Conservation (phyloP, 2,113 vertebrate species). For the Sapajus apella region DNA sequence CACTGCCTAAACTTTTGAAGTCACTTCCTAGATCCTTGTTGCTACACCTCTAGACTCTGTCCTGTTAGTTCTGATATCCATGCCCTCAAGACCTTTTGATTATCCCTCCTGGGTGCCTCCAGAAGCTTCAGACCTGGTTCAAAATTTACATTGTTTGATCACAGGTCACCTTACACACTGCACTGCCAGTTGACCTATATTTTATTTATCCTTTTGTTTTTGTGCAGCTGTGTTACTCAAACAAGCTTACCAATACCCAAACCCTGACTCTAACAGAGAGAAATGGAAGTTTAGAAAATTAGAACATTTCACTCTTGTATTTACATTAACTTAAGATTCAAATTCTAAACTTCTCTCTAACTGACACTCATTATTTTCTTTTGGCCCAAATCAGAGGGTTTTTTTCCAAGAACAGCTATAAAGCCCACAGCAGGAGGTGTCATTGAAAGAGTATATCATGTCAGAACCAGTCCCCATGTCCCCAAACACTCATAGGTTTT, state of each 20-base stretch:
- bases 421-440: background rate
- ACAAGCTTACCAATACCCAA: background rate
- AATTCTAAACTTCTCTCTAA: background rate
- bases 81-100: background rate
- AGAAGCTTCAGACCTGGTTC: background rate
- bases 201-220: background rate
- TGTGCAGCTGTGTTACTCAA: background rate
- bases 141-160: background rate
- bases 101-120: background rate
- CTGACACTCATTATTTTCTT: background rate
- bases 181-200: background rate
- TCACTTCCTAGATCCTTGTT: background rate
- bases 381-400: background rate
- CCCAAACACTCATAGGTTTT: background rate
- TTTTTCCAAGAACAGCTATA: background rate
- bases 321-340: background rate
- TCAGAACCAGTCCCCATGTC: rapidly evolving
- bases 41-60: background rate
- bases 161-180: background rate
- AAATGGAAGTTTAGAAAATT: background rate
- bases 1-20: background rate
- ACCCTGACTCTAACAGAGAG: background rate
- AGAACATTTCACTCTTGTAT: background rate
- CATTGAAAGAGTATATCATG: background rate
- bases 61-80: background rate